Conservation (phyloP, 2,113 vertebrate genomes). For the Merops nubicus region DNA sequence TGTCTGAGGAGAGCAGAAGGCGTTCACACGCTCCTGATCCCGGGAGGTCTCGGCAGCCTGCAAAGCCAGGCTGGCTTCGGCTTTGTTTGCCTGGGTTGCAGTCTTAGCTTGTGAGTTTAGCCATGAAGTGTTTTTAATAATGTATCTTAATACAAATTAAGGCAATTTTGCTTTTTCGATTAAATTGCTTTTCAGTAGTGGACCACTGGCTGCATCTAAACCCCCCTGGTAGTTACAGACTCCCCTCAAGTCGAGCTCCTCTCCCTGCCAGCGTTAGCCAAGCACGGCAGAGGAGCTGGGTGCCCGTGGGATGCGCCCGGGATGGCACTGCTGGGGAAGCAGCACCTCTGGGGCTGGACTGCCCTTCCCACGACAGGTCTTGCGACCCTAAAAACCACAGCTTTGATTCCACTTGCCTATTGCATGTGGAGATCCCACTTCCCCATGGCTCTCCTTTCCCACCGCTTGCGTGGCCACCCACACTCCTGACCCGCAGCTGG, state of each 20-base stretch:
- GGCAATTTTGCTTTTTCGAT: background rate
- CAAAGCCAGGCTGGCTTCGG: background rate
- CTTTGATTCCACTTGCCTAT: background rate
- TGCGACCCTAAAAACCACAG: background rate
- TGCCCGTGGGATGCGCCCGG: fast-evolving
- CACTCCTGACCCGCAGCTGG: background rate
- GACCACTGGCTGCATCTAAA: background rate
- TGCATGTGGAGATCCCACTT: fast-evolving
- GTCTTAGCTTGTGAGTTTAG: background rate
- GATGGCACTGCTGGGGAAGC: fast-evolving
- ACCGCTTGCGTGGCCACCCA: fast-evolving
- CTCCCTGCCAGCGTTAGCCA: too few species aligned
- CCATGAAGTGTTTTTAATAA: background rate
- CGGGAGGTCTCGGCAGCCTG: background rate
- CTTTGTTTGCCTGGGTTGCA: background rate
- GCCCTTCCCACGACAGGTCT: background rate
- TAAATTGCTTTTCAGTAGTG: background rate
- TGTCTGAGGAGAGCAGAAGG: background rate
- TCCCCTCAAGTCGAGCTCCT: background rate
- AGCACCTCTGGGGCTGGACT: background rate
- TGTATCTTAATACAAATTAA: constrained; percentile 25
- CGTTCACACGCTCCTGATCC: fast-evolving
- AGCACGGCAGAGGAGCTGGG: background rate
- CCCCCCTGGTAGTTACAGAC: background rate
- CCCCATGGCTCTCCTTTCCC: fast-evolving